phyloP scores from a whole-genome alignment of 2,113 vertebrate species.

The Calyptomena viridis region DNA sequence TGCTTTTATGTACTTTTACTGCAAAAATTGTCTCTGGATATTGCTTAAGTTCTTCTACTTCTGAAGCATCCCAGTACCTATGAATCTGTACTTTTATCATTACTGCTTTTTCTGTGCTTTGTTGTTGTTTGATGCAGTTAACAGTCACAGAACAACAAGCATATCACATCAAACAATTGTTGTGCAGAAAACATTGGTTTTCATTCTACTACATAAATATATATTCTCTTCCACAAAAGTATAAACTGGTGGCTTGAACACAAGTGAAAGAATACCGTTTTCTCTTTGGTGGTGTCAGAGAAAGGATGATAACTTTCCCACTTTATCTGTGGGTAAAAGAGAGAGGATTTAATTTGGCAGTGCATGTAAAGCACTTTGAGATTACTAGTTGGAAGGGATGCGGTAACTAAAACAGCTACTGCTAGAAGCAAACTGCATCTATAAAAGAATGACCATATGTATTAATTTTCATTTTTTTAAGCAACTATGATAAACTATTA shows the following conservation, averaged over 20 bases:
- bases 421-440: not conserved
- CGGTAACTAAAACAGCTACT: not conserved
- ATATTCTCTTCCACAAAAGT: not conserved
- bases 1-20: constrained; percentile 4
- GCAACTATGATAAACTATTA: not conserved
- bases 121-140: constrained; percentile 35
- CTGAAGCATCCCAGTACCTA: not conserved
- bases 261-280: not conserved
- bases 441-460: rapidly evolving
- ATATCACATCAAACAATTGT: not conserved
- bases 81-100: not conserved
- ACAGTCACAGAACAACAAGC: constrained; percentile 15
- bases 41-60: constrained; percentile 1
- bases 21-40: not conserved
- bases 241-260: not conserved
- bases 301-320: not conserved
- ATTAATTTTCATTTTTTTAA: not conserved
- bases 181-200: not conserved
- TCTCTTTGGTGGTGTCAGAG: not conserved
- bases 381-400: not conserved
- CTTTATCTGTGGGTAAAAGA: not conserved
- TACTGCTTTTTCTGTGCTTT: constrained; percentile 14
- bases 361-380: not conserved
- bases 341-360: not conserved
- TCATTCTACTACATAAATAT: not conserved